Evolutionary conservation across 2,888 invertebrate genomes (phyloP), one percentile per base, ranked within the genome.

Genomic region (Limulus polyphemus): DNA sequence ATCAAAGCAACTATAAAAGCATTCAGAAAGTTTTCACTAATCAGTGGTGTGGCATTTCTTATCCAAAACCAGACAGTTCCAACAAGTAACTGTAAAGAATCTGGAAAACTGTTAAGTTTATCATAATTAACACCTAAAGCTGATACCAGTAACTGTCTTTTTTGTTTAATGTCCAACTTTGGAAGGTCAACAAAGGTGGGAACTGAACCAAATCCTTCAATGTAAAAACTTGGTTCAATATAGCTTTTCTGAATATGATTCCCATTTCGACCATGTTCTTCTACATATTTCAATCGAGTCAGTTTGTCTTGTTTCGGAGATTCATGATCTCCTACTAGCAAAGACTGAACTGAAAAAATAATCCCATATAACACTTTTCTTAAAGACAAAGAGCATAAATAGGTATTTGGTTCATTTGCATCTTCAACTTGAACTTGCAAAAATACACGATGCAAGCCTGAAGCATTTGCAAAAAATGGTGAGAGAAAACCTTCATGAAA

Each of bases 401-500:
- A 73, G 1, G 75, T 65, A 7, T 74, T 72, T 11, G 66, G 62
- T 14, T 66, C 57, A 1, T 62, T 67, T 46, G 71, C 58, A 46
- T 72, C 60, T 60, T 75, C 75, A 10, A 75, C 71, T 67, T 76
- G 76, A 55, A 72, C 69, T 12, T 47, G 48, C 65, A 71, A 13
- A 74, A 70, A 60, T 11, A 72, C 69, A 47, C 73, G 66, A 50
- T 74, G 75, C 10, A 73, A 63, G 47, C 71, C 65, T 7, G 71
- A 58, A 3, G 70, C 71, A 69, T 76, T 76, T n/a, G 88, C 81
- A 70, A 86, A 83, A 63, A 81, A 79, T 11, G 84, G 78, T 0
- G 88, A 84, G 67, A 86, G 81, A 54, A 77, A 71, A 47, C 83
- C 85, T 4, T 76, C 75, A 54, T 82, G 79, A 62, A 85, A 83